These are phyloP conservation scores for Sebastes taczanowskii DNA, from an alignment of 2,797 vertebrate species.

Conservation along the genomic window DNA sequence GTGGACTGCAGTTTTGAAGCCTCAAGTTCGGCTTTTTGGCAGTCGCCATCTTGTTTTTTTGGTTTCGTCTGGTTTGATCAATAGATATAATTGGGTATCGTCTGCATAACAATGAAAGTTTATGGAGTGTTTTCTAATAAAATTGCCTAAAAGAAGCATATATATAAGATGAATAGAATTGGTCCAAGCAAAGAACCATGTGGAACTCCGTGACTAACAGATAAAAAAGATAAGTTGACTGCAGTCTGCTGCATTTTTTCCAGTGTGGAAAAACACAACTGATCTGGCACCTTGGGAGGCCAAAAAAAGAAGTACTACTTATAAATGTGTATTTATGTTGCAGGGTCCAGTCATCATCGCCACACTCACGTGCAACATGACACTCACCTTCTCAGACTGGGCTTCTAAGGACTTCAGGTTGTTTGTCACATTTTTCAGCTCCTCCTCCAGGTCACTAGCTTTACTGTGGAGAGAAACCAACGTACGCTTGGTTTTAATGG, in stretches of 20 bases:
- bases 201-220: no score
- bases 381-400: conserved; percentile 93
- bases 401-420: conserved; percentile 98
- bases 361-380: neutral
- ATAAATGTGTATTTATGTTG: neutral
- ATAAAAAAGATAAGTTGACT: neutral
- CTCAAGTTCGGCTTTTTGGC: no score
- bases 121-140: no score
- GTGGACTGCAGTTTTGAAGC: no score
- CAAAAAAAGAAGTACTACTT: neutral
- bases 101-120: neutral
- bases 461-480: conserved; percentile 82
- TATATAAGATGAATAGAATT: no score
- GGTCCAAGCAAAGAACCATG: no score
- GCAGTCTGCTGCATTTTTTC: neutral
- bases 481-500: neutral
- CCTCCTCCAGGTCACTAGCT: conserved; percentile 95
- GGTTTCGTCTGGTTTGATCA: no score
- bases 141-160: no score
- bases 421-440: conserved; percentile 98
- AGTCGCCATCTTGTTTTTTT: no score
- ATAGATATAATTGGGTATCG: no score
- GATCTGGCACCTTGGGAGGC: neutral
- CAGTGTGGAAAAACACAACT: neutral
- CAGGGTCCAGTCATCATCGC: neutral